A percentile compares a stretch with the other conserved stretches of the same genome.
phyloP scores from a whole-genome alignment of 2,797 vertebrate species.

The Cirrhinus molitorella region DNA sequence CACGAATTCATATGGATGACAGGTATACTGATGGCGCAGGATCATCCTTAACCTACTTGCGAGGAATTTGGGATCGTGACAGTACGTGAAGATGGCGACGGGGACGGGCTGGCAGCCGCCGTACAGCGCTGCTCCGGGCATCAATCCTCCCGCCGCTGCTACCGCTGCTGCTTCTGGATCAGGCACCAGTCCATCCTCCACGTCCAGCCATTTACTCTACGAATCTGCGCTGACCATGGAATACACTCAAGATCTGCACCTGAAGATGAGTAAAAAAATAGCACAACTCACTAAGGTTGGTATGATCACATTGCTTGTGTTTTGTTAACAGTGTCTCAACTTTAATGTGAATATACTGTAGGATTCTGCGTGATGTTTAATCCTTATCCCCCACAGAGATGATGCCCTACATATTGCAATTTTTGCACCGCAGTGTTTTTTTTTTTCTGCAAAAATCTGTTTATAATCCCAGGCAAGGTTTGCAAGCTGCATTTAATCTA shows the following conservation, averaged over 20 bases:
- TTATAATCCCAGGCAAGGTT: constrained; percentile 22
- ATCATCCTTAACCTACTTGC: constrained; percentile 17
- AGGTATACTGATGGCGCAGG: constrained; percentile 39
- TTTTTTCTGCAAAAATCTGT: not conserved
- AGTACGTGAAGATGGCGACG: constrained; percentile 64
- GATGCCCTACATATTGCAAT: constrained; percentile 40
- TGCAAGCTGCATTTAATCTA: not conserved
- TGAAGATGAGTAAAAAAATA: constrained; percentile 86
- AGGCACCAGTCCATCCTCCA: constrained; percentile 51
- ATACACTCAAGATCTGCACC: constrained; percentile 79
- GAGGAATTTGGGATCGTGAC: constrained; percentile 19
- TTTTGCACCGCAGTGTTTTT: constrained; percentile 5
- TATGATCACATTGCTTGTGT: not conserved
- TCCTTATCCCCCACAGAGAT: constrained; percentile 28
- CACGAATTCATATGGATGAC: constrained; percentile 40
- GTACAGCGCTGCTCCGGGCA: constrained; percentile 45
- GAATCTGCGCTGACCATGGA: constrained; percentile 75
- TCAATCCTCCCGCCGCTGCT: constrained; percentile 26
- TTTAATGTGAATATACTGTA: constrained; percentile 1
- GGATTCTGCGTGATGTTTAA: constrained; percentile 33
- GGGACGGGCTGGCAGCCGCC: constrained; percentile 62
- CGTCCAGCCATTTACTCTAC: constrained; percentile 71
- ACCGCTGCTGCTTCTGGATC: constrained; percentile 47
- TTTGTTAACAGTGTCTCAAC: not conserved
- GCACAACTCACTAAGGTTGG: constrained; percentile 82